A percentile compares a stretch with the other conserved stretches of the same genome.
These are phyloP conservation scores for Paramisgurnus dabryanus DNA, from an alignment of 2,113 vertebrate species.

Conservation along the genomic window DNA sequence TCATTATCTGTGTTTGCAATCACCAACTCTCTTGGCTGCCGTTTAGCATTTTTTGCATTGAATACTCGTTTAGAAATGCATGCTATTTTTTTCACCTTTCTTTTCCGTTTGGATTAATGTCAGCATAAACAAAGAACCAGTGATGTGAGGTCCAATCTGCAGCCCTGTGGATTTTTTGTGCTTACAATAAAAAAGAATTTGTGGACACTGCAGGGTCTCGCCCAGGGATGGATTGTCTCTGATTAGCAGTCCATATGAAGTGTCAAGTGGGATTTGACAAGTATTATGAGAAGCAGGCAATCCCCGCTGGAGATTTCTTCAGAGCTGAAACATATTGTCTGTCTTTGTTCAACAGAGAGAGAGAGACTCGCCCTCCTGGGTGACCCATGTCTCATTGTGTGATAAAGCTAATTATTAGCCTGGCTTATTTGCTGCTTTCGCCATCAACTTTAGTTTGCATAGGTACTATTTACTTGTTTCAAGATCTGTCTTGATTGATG, in stretches of 20 bases:
- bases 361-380: constrained; percentile 66
- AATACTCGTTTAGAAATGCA: constrained; percentile 57
- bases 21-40: constrained; percentile 14
- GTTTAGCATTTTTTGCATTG: constrained; percentile 23
- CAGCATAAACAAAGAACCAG: constrained; percentile 65
- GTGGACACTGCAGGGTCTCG: constrained; percentile 64
- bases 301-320: constrained; percentile 69
- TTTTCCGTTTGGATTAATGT: constrained; percentile 60
- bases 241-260: constrained; percentile 74
- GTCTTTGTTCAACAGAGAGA: constrained; percentile 68
- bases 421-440: constrained; percentile 60
- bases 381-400: constrained; percentile 71
- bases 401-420: constrained; percentile 77
- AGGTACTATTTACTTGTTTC: no score
- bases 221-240: constrained; percentile 66
- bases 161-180: constrained; percentile 65
- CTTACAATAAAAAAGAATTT: constrained; percentile 65
- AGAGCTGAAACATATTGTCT: constrained; percentile 67
- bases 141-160: constrained; percentile 58
- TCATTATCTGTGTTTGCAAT: constrained; percentile 23
- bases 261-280: constrained; percentile 77
- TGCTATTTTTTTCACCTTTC: constrained; percentile 45
- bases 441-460: constrained; percentile 11
- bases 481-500: no score
- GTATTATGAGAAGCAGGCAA: constrained; percentile 69